Conservation (phyloP, 2,113 vertebrate species). For the Plecotus auritus region DNA sequence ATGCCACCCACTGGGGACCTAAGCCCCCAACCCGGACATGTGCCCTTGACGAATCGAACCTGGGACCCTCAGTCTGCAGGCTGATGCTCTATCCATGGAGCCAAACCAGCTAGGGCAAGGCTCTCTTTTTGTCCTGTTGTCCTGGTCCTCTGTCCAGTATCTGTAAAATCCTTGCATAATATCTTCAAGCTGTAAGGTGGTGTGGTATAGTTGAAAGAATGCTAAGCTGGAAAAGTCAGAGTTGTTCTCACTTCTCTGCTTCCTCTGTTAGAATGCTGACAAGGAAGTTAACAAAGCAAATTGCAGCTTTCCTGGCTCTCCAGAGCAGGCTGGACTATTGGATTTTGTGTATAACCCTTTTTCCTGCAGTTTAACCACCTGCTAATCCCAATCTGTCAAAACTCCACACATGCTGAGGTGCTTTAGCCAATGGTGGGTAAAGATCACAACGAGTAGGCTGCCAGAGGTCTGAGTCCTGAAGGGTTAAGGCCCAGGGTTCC, state of each 20-base stretch:
- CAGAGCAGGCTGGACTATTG: background rate
- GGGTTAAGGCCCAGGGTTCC: constrained; percentile 9
- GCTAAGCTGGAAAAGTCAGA: background rate
- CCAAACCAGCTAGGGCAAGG: no score
- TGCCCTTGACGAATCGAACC: no score
- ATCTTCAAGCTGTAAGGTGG: background rate
- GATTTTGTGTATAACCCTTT: background rate
- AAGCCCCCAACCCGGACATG: no score
- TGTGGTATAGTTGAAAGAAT: background rate
- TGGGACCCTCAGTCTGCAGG: no score
- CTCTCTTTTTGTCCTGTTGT: no score
- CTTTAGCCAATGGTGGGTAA: background rate
- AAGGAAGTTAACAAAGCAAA: no score
- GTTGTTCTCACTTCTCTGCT: background rate
- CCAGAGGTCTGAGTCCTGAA: background rate
- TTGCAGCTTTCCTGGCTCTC: background rate
- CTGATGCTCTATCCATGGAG: no score
- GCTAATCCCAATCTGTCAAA: background rate
- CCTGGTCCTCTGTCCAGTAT: background rate
- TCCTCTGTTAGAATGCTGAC: background rate
- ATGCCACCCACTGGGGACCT: no score
- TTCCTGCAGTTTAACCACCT: background rate
- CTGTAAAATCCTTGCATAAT: background rate
- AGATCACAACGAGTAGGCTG: background rate
- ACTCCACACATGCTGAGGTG: background rate